phyloP scores from a whole-genome alignment of 2,113 vertebrate genomes.

The Cheirogaleus medius region DNA sequence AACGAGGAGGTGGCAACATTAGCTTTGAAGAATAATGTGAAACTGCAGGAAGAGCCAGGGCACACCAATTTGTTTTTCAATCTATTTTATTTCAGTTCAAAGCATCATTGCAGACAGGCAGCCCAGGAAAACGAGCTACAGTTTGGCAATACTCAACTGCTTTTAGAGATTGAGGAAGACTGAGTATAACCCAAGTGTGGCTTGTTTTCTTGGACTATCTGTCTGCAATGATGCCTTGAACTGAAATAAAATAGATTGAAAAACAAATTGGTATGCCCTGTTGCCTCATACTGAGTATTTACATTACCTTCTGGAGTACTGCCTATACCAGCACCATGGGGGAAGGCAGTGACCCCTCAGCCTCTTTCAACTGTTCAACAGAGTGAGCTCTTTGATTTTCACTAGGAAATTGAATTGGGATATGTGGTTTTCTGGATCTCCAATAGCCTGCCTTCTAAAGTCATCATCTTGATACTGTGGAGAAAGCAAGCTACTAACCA shows the following conservation, averaged over 20 bases:
- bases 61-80: constrained; percentile 69
- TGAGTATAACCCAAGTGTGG: constrained; percentile 75
- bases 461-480: constrained; percentile 68
- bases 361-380: constrained; percentile 68
- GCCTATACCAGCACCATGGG: constrained; percentile 56
- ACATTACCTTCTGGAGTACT: constrained; percentile 50
- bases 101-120: constrained; percentile 62
- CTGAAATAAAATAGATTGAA: constrained; percentile 85
- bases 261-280: constrained; percentile 82
- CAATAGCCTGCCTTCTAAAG: constrained; percentile 66
- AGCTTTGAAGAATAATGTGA: constrained; percentile 64
- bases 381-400: constrained; percentile 74
- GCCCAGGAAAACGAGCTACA: constrained; percentile 29
- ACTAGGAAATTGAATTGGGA: constrained; percentile 78
- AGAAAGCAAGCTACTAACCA: constrained; percentile 73
- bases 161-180: constrained; percentile 61
- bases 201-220: constrained; percentile 80
- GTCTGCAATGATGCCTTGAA: constrained; percentile 78
- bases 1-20: constrained; percentile 60
- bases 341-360: constrained; percentile 69
- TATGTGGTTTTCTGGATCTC: constrained; percentile 73
- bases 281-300: constrained; percentile 70
- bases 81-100: constrained; percentile 78
- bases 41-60: constrained; percentile 55
- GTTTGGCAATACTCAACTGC: constrained; percentile 59